Evolutionary conservation across 1,140 invertebrate species (phyloP).

Genomic region (Eumeta japonica): DNA sequence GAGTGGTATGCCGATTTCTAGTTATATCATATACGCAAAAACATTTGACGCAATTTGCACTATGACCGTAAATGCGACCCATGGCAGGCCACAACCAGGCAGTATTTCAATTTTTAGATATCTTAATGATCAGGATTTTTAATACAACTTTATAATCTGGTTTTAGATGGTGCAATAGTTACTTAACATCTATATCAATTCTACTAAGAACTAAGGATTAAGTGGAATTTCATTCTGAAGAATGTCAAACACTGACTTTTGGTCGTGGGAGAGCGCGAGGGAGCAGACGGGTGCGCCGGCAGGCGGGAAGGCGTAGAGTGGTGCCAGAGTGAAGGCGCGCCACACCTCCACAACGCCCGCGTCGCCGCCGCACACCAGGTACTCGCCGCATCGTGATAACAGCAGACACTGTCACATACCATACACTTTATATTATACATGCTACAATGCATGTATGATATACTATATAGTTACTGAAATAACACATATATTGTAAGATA

Average conservation of each 20-base stretch:
- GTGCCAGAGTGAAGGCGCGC: constrained; percentile 94
- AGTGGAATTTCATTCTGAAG: not conserved
- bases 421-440: too few relatives aligned
- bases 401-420: constrained; percentile 74
- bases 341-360: constrained; percentile 97
- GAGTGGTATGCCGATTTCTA: too few relatives aligned
- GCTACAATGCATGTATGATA: not conserved
- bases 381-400: constrained; percentile 96
- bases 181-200: too few relatives aligned
- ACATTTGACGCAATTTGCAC: too few relatives aligned
- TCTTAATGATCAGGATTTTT: too few relatives aligned
- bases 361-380: constrained; percentile 94
- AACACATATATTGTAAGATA: constrained; percentile 1
- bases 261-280: constrained; percentile 92
- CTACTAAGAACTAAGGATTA: too few relatives aligned
- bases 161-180: too few relatives aligned
- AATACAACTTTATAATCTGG: too few relatives aligned
- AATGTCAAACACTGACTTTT: constrained; percentile 78
- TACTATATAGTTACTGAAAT: not conserved
- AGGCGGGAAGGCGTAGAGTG: constrained; percentile 95
- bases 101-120: too few relatives aligned
- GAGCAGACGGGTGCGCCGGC: constrained; percentile 92
- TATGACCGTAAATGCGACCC: too few relatives aligned
- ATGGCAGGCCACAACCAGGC: too few relatives aligned
- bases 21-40: too few relatives aligned